Evolutionary conservation across 35 echinoderm and acorn worm genomes (phyloP).

Genomic region (Apostichopus californicus): DNA sequence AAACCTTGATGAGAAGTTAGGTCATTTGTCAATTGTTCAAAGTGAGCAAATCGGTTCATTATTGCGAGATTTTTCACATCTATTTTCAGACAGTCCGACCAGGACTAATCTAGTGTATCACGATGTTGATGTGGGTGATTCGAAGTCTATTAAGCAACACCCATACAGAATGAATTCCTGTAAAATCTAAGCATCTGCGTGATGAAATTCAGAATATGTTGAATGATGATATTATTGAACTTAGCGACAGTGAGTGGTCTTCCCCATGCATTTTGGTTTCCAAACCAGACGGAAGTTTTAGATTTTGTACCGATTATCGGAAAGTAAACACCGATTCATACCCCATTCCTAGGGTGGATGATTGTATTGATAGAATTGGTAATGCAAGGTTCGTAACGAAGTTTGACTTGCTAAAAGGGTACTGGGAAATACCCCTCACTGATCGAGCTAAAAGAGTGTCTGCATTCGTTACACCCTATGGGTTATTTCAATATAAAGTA

Average conservation of each 20-base stretch:
- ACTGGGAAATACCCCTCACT: constrained; percentile 68
- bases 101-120: constrained; percentile 50
- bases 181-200: background rate
- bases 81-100: constrained; percentile 65
- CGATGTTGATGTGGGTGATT: constrained; percentile 64
- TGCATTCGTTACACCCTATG: constrained; percentile 65
- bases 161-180: constrained; percentile 2
- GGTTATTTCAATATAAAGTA: constrained; percentile 68
- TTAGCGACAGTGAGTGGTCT: constrained; percentile 67
- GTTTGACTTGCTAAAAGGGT: constrained; percentile 68
- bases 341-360: constrained; percentile 67
- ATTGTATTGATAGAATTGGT: constrained; percentile 73
- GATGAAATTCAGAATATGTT: constrained; percentile 60
- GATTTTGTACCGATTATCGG: constrained; percentile 65
- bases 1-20: constrained; percentile 46
- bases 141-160: constrained; percentile 62
- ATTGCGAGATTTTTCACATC: background rate
- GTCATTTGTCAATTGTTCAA: constrained; percentile 49
- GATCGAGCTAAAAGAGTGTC: constrained; percentile 7
- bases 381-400: constrained; percentile 55
- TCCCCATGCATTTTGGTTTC: constrained; percentile 56
- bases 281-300: background rate
- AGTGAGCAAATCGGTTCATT: background rate
- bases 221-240: constrained; percentile 63
- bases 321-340: constrained; percentile 70